Evolutionary conservation across 2,797 vertebrate species (phyloP).

Genomic region (Betta splendens): DNA sequence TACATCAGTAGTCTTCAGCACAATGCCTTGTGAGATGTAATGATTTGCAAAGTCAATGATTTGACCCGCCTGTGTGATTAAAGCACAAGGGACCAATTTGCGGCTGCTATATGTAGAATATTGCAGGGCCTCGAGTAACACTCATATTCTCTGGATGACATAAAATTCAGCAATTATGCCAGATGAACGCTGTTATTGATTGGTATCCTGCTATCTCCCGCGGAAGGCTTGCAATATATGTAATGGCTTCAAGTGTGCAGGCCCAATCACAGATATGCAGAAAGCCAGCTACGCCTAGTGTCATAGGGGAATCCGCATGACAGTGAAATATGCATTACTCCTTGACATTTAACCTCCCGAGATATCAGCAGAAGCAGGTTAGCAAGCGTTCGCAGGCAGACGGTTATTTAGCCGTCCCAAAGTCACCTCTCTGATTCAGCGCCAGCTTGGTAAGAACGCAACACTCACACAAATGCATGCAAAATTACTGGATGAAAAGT

Average conservation of each 20-base stretch:
- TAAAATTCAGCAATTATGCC: conserved; percentile 74
- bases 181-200: conserved; percentile 75
- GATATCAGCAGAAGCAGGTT: conserved; percentile 46
- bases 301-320: conserved; percentile 62
- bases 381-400: conserved; percentile 30
- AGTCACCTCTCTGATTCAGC: conserved; percentile 14
- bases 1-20: conserved; percentile 63
- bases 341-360: conserved; percentile 65
- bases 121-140: conserved; percentile 59
- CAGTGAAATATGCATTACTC: conserved; percentile 70
- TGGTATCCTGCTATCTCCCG: conserved; percentile 42
- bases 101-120: conserved; percentile 68
- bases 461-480: conserved; percentile 8
- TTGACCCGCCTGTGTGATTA: conserved; percentile 73
- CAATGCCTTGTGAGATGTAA: conserved; percentile 70
- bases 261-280: conserved; percentile 50
- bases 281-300: conserved; percentile 40
- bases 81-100: conserved; percentile 78
- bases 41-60: conserved; percentile 80
- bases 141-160: conserved; percentile 68
- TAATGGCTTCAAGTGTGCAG: conserved; percentile 67
- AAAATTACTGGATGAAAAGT: conserved; percentile 35
- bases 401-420: conserved; percentile 30
- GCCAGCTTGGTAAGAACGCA: conserved; percentile 7
- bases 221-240: conserved; percentile 82